A percentile compares a stretch with the other conserved stretches of the same genome.
Conservation (phyloP, 2,888 invertebrate genomes). For the Meghimatium bilineatum region DNA sequence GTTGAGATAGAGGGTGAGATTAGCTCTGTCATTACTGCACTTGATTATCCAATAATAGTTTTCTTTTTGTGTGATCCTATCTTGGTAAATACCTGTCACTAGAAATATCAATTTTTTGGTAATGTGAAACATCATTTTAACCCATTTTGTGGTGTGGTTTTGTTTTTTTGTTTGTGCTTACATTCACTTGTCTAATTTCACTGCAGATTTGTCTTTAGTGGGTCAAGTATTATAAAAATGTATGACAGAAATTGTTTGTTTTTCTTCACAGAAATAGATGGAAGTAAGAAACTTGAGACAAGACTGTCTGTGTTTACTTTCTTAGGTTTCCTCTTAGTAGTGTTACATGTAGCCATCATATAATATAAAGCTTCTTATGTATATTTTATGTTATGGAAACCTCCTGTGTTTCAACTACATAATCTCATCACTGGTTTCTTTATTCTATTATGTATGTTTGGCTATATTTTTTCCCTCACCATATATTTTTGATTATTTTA, state of each 20-base stretch:
- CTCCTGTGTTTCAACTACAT: background rate
- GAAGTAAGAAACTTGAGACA: conserved; percentile 16
- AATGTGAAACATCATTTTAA: too few species aligned
- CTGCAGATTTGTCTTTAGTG: too few species aligned
- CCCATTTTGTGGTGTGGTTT: too few species aligned
- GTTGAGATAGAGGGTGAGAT: too few species aligned
- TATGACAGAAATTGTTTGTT: background rate
- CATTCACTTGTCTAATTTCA: too few species aligned
- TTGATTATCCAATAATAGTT: too few species aligned
- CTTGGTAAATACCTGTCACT: too few species aligned
- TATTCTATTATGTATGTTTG: background rate
- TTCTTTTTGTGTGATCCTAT: too few species aligned
- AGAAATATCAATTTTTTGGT: too few species aligned
- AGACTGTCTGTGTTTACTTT: background rate
- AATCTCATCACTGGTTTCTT: background rate
- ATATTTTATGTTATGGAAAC: background rate
- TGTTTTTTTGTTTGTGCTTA: too few species aligned
- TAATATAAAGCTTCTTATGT: background rate
- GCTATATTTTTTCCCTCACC: background rate
- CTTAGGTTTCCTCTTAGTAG: background rate
- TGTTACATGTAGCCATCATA: background rate
- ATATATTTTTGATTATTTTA: background rate
- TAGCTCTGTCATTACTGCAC: too few species aligned
- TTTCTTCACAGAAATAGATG: conserved; percentile 19
- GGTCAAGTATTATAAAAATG: background rate